phyloP scores from a whole-genome alignment of 2,888 invertebrate genomes.

The Temnothorax rugatulus region DNA sequence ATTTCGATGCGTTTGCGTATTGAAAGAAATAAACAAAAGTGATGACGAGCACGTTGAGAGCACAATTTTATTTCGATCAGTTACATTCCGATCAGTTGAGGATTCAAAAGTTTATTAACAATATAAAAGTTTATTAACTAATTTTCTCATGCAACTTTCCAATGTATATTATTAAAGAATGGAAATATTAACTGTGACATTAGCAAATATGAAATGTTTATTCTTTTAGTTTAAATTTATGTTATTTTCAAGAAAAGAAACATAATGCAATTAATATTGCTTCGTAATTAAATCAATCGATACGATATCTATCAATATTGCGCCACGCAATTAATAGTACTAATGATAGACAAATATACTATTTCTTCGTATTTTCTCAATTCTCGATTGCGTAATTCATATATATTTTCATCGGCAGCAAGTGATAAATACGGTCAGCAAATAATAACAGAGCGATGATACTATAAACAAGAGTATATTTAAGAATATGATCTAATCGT shows the following conservation, averaged over 20 bases:
- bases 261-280: background rate
- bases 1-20: background rate
- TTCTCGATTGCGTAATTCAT: background rate
- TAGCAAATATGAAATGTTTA: background rate
- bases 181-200: background rate
- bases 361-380: background rate
- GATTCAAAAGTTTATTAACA: background rate
- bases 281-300: background rate
- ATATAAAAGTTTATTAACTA: background rate
- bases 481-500: constrained; percentile 12
- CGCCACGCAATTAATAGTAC: background rate
- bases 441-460: background rate
- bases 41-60: background rate
- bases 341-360: background rate
- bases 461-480: constrained; percentile 24
- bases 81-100: background rate
- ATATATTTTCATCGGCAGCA: background rate
- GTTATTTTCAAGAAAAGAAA: background rate
- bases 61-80: background rate
- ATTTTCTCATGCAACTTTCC: background rate
- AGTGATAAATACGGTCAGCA: background rate
- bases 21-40: background rate
- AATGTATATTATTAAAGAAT: background rate
- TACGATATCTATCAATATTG: background rate
- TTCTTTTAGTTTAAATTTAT: background rate